Percentiles rank a stretch among this genome's conserved stretches.
phyloP scores from a whole-genome alignment of 2,113 vertebrate genomes.

The Tragelaphus strepsiceros region DNA sequence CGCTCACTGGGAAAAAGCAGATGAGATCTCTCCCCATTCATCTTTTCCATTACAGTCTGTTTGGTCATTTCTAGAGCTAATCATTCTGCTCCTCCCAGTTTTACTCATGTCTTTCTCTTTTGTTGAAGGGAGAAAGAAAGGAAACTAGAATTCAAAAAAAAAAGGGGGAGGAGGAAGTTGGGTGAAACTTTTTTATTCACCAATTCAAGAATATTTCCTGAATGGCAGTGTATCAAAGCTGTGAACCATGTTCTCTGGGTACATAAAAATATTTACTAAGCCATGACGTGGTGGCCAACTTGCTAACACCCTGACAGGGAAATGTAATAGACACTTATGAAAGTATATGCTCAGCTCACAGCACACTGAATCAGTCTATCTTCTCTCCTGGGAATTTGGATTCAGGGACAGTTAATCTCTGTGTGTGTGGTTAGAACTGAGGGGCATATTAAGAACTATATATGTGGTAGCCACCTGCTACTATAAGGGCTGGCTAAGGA shows the following conservation, averaged over 20 bases:
- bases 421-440: background rate
- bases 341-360: background rate
- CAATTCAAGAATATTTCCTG: slow-evolving; percentile 5
- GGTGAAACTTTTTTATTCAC: background rate
- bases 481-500: background rate
- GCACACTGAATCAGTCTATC: background rate
- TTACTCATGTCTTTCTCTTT: background rate
- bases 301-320: background rate
- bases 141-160: background rate
- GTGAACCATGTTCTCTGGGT: background rate
- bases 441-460: background rate
- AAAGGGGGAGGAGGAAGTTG: background rate
- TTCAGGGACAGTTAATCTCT: background rate
- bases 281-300: background rate
- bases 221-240: background rate
- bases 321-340: background rate
- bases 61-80: background rate
- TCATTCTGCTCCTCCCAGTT: background rate
- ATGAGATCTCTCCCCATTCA: background rate
- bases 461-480: background rate
- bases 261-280: background rate
- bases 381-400: background rate
- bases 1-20: background rate
- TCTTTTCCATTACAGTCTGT: background rate
- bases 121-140: background rate